Evolutionary conservation across 2,888 invertebrate species (phyloP), one percentile per base, ranked within the genome.

Genomic region (Troides aeacus): DNA sequence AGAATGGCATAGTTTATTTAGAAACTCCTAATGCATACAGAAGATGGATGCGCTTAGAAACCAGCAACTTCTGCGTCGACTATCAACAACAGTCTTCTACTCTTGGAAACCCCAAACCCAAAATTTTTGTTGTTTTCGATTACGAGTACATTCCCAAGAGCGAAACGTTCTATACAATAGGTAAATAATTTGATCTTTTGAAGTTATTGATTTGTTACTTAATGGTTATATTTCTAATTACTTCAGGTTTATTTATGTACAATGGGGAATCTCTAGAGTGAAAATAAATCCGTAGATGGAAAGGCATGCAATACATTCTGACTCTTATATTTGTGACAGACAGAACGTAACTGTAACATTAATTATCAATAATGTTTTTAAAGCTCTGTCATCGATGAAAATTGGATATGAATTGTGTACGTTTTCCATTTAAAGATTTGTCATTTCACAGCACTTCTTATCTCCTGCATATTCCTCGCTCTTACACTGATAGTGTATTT

Each of bases 381-480:
- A 30, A 30, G 30, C 30, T 30, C 30, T 30, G 30, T 30, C 3
- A 30, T 30, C 30, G 30, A 30, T 5, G 30, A 30, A 30, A 30
- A 30, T 2, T 24, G 24, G 2, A 24, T 24, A 4, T 24, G 24
- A 24, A 18, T 63, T 60, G 15, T 58, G 5, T 46, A 60, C 15
- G 18, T 24, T 57, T 58, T 42, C n/a, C 10, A 17, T 60, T 30
- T 56, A 8, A 36, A 17, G 24, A n/a, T 23, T 46, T 56, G 42
- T 58, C 46, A 30, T 42, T 70, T 73, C 64, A 0, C 74, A 80
- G 79, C 75, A 10, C 60, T 75, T 15, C 24, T 76, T 39, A 61
- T 78, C n/a, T 79, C 80, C 4, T 72, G 73, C 8, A 65, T 78
- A 15, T 80, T 80, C 66, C 69, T 81, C 21, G 17, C 74, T 0